Conservation (phyloP, 2,797 vertebrate species). For the Podargus strigoides region DNA sequence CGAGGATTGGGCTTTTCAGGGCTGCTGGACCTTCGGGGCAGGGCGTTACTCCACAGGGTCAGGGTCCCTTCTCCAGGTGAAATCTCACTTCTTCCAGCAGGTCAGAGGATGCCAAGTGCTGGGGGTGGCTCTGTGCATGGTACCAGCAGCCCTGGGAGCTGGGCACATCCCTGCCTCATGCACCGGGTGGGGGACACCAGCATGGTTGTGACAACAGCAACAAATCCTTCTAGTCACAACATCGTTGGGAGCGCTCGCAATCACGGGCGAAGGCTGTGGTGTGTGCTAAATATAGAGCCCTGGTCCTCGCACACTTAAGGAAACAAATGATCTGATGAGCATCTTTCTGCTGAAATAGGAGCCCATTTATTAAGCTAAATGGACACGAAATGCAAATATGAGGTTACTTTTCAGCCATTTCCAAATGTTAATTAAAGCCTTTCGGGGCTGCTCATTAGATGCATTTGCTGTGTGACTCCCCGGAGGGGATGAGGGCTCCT, state of each 20-base stretch:
- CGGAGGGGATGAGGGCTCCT: neutral
- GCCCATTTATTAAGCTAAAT: constrained; percentile 46
- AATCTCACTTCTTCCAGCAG: neutral
- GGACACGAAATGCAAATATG: constrained; percentile 28
- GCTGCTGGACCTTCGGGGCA: neutral
- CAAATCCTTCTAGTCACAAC: constrained; percentile 1
- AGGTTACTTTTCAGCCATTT: constrained; percentile 25
- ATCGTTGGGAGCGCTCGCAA: neutral
- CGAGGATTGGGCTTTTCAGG: accelerated
- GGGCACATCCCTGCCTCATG: accelerated
- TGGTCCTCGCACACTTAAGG: neutral
- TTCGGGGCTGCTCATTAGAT: neutral
- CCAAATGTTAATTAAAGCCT: constrained; percentile 49
- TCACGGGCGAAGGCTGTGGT: neutral
- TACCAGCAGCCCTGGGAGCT: neutral
- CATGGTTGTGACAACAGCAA: neutral
- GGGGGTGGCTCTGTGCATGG: neutral
- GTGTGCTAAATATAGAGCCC: constrained; percentile 46
- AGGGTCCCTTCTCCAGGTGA: accelerated
- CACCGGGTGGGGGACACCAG: neutral
- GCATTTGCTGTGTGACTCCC: neutral
- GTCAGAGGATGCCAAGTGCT: neutral
- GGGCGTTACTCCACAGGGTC: accelerated
- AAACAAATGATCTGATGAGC: constrained; percentile 58
- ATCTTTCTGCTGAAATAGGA: constrained; percentile 15